Evolutionary conservation across 2,888 invertebrate species (phyloP).

Genomic region (Troilus luridus): DNA sequence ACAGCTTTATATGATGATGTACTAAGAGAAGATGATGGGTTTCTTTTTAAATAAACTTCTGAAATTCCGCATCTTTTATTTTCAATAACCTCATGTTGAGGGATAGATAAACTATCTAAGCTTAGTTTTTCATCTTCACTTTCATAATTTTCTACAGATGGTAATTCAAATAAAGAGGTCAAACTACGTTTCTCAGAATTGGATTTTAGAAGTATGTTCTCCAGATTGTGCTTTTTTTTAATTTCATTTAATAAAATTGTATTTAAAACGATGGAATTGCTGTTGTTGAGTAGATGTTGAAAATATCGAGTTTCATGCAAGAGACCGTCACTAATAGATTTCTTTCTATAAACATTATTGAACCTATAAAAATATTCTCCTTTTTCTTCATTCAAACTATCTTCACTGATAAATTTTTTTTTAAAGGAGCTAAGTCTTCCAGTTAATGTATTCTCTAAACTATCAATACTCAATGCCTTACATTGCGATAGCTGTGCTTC

Average conservation of each 20-base stretch:
- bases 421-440: not conserved
- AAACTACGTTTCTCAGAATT: not conserved
- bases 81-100: not conserved
- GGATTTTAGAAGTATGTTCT: not conserved
- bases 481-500: not conserved
- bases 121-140: not conserved
- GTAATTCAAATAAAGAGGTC: constrained; percentile 1
- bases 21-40: not conserved
- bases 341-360: not conserved
- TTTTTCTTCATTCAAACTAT: not conserved
- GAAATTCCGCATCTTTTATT: not conserved
- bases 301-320: not conserved
- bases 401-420: constrained; percentile 21
- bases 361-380: not conserved
- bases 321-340: constrained; percentile 1
- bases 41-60: not conserved
- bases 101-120: not conserved
- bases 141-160: not conserved
- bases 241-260: not conserved
- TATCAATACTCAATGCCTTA: not conserved
- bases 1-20: too few relatives aligned
- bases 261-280: too few relatives aligned
- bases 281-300: not conserved
- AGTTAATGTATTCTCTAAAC: not conserved
- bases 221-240: not conserved